phyloP scores from a whole-genome alignment of 1,140 invertebrate genomes.

The Bombus cullumanus region DNA sequence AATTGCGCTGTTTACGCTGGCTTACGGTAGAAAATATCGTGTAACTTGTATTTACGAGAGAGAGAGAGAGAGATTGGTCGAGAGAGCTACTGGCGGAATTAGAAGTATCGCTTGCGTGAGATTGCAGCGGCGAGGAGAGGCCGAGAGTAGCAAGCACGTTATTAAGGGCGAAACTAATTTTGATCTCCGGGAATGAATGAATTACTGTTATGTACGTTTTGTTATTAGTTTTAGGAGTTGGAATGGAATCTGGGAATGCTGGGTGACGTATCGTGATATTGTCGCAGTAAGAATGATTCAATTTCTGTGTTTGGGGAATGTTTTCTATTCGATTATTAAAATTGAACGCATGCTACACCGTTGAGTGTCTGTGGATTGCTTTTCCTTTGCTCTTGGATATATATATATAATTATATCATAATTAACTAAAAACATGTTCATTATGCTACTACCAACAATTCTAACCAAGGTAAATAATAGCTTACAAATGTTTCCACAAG shows the following conservation, averaged over 20 bases:
- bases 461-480: not conserved
- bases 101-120: conserved; percentile 5
- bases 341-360: too few relatives aligned
- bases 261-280: not conserved
- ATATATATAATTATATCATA: too few relatives aligned
- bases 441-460: not conserved
- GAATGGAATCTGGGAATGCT: not conserved
- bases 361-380: too few relatives aligned
- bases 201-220: conserved; percentile 16
- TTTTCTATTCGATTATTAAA: not conserved
- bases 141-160: not conserved
- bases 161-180: conserved; percentile 13
- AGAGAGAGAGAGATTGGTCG: not conserved
- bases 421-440: too few relatives aligned
- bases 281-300: not conserved
- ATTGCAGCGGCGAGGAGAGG: not conserved
- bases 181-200: conserved; percentile 26
- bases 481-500: not conserved
- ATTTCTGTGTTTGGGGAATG: not conserved
- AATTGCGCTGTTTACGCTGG: conserved; percentile 20
- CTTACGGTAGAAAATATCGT: conserved; percentile 14
- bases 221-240: conserved; percentile 12
- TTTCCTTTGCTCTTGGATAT: too few relatives aligned
- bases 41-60: conserved; percentile 19
- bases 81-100: conserved; percentile 4